These are phyloP conservation scores for Hyles lineata DNA, from an alignment of 2,888 invertebrate species.

Conservation along the genomic window DNA sequence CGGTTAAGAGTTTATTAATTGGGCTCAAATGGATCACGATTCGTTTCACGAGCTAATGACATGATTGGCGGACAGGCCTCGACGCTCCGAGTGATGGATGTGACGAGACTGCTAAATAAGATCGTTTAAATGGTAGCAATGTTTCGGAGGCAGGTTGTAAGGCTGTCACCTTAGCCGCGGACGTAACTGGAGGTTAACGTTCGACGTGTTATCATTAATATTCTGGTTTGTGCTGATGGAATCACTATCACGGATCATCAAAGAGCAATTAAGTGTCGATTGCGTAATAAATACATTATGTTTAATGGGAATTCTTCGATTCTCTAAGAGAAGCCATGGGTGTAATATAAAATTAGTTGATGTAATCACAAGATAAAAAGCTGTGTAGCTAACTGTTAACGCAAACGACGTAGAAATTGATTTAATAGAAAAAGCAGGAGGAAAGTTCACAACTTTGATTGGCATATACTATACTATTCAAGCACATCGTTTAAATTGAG, in stretches of 20 bases:
- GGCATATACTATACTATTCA: background rate
- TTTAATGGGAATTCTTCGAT: conserved; percentile 20
- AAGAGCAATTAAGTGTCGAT: conserved; percentile 52
- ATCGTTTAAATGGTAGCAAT: conserved; percentile 21
- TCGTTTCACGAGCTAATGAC: conserved; percentile 48
- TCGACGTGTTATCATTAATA: conserved; percentile 25
- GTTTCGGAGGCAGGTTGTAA: conserved; percentile 12
- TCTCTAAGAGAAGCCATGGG: conserved; percentile 56
- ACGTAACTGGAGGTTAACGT: conserved; percentile 18
- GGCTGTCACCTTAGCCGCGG: conserved; percentile 4
- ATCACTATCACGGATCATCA: conserved; percentile 43
- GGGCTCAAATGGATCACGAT: conserved; percentile 41
- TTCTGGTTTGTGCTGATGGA: conserved; percentile 17
- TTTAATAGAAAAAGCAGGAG: conserved; percentile 38
- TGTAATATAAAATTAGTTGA: conserved; percentile 71
- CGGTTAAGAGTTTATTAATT: conserved; percentile 34
- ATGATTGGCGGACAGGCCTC: conserved; percentile 41
- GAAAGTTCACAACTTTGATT: background rate
- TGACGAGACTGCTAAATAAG: conserved; percentile 34
- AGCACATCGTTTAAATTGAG: too few species aligned
- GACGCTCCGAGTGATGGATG: conserved; percentile 29
- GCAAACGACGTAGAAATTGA: conserved; percentile 50
- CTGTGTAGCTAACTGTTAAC: conserved; percentile 58
- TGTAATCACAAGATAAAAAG: conserved; percentile 70
- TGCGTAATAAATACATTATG: conserved; percentile 67